Base-by-base conservation (phyloP, 2,113 vertebrate species). In the Chauna torquata region DNA sequence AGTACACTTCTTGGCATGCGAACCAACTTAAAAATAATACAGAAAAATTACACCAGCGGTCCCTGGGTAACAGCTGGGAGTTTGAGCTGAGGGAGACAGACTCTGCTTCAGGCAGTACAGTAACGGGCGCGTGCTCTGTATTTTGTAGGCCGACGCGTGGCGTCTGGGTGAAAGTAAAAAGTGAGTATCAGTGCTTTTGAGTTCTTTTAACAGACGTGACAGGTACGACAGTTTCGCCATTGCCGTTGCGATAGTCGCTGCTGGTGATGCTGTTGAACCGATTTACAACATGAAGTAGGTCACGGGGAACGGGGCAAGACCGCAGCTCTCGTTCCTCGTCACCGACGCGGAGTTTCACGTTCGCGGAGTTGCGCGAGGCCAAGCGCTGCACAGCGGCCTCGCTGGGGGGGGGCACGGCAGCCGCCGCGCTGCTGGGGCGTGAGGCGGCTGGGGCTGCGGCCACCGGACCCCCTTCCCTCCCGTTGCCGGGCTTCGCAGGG, bases 121-220 rank as follows among this genome's bases (percentile, higher is more conserved):
- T 19, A 32, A 32, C 9, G 24, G 66, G 75, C 38, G 42, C 0
- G 0, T 32, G 47, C 32, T 0, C 0, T 47, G 5, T 88, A 13
- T 62, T 30, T 65, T 49, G 34, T 15, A 64, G 38, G 64, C 84
- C 64, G 74, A 49, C 0, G 0, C 24, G 28, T 57, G 76, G 58
- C 7, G 3, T 47, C 12, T 8, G 36, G n/a, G 16, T 79, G 66
- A 54, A 91, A 86, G 52, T 27, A 38, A 50, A 36, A 80, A 68
- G 34, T 44, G 54, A n/a, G 13, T 42, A 12, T 17, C 0, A 0
- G 28, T 71, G 70, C 32, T 59, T 85, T 42, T 55, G 52, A 8
- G 20, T 79, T 85, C 16, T 20, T 69, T 23, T 66, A 38, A 30
- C 81, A 10, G 55, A 25, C 30, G 15, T 32, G 36, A 66, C 28